phyloP scores from a whole-genome alignment of 1,140 invertebrate species.

The Drosophila pachea region DNA sequence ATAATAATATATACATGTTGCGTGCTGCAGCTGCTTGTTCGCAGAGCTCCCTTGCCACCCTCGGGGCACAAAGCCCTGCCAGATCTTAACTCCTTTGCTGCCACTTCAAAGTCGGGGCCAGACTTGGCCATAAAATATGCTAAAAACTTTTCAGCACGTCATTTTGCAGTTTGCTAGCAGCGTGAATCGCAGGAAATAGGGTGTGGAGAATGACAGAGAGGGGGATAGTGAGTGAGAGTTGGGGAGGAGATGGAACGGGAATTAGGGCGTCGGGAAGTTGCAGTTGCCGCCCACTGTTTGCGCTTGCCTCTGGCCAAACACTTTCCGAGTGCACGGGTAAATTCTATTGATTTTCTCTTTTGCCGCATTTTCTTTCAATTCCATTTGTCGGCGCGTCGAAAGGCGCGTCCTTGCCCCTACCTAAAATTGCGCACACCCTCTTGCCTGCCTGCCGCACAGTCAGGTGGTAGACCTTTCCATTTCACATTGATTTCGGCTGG shows the following conservation, averaged over 20 bases:
- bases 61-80: neutral
- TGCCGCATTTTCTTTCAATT: constrained; percentile 36
- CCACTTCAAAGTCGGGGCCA: constrained; percentile 1
- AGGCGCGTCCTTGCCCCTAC: constrained; percentile 33
- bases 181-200: too few species aligned
- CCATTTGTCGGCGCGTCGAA: constrained; percentile 24
- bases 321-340: constrained; percentile 23
- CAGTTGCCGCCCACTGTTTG: neutral
- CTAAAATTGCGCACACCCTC: constrained; percentile 25
- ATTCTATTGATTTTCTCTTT: constrained; percentile 44
- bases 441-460: neutral
- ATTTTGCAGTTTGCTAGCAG: constrained; percentile 14
- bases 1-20: neutral
- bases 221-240: neutral
- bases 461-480: constrained; percentile 49
- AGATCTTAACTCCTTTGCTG: neutral
- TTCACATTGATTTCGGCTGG: constrained; percentile 4
- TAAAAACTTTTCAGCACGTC: constrained; percentile 27
- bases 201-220: neutral
- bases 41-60: neutral
- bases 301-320: neutral
- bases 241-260: neutral
- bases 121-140: constrained; percentile 20
- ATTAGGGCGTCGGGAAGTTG: neutral
- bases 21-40: constrained; percentile 11